A percentile compares a stretch with the other conserved stretches of the same genome.
phyloP scores from a whole-genome alignment of 2,888 invertebrate species.

The Troides aeacus region DNA sequence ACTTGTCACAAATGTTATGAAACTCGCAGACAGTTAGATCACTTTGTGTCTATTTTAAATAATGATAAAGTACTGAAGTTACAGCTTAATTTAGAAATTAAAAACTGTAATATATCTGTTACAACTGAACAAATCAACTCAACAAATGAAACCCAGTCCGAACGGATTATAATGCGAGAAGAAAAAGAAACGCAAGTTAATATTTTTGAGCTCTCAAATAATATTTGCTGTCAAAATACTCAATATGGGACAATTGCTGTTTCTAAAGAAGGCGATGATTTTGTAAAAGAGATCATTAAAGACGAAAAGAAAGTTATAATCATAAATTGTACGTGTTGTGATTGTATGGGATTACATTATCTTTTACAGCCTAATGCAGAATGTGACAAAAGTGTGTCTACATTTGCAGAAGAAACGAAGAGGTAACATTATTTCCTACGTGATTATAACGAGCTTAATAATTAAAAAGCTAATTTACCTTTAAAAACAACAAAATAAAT shows the following conservation, averaged over 20 bases:
- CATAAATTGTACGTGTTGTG: slow-evolving; percentile 32
- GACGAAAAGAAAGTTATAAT: slow-evolving; percentile 27
- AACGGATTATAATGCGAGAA: neutral
- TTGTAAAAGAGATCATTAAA: slow-evolving; percentile 18
- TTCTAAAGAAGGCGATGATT: slow-evolving; percentile 12
- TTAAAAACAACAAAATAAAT: neutral
- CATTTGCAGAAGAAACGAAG: slow-evolving; percentile 11
- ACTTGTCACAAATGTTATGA: slow-evolving; percentile 7
- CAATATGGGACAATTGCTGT: neutral
- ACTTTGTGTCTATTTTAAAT: slow-evolving; percentile 19
- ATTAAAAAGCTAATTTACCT: neutral
- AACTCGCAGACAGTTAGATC: slow-evolving; percentile 15
- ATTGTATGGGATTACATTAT: slow-evolving; percentile 5
- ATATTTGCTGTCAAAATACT: neutral
- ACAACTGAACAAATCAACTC: slow-evolving; percentile 12
- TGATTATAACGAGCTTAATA: neutral
- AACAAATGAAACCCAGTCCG: slow-evolving; percentile 1
- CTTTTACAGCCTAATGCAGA: slow-evolving; percentile 12
- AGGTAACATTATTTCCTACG: neutral
- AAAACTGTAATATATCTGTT: slow-evolving; percentile 16
- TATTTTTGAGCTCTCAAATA: slow-evolving; percentile 18
- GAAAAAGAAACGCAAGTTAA: slow-evolving; percentile 27
- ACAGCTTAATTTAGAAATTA: slow-evolving; percentile 27
- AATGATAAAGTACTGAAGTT: slow-evolving; percentile 24
- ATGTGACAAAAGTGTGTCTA: neutral